phyloP scores from a whole-genome alignment of 2,888 invertebrate genomes.

The Anorthoa munda region DNA sequence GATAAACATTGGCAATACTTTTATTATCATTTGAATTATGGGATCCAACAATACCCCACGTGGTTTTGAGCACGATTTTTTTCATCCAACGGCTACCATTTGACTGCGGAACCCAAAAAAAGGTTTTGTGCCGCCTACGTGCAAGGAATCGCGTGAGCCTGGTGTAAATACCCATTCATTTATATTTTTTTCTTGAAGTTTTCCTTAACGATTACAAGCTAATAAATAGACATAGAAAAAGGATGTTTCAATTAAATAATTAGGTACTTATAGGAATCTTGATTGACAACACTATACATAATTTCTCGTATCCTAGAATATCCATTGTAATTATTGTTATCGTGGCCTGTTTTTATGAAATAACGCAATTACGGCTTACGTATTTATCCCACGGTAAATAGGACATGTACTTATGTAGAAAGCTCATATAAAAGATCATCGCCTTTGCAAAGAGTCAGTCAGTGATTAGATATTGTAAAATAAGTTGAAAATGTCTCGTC shows the following conservation, averaged over 20 bases:
- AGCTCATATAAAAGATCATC: constrained; percentile 49
- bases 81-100: not conserved
- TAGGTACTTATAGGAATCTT: constrained; percentile 36
- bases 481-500: constrained; percentile 67
- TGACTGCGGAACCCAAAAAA: not conserved
- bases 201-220: constrained; percentile 16
- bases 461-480: constrained; percentile 42
- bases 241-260: constrained; percentile 36
- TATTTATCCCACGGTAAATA: constrained; percentile 40
- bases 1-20: too few species aligned
- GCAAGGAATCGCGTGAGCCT: not conserved
- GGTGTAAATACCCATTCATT: not conserved
- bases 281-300: constrained; percentile 45
- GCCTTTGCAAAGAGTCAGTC: constrained; percentile 30
- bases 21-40: too few species aligned
- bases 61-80: too few species aligned
- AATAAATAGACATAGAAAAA: constrained; percentile 23
- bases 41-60: too few species aligned
- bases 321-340: constrained; percentile 41
- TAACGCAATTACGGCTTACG: constrained; percentile 37
- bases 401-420: constrained; percentile 14
- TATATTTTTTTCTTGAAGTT: constrained; percentile 14
- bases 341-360: constrained; percentile 32
- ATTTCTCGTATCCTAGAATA: constrained; percentile 51
- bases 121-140: not conserved